phyloP scores from a whole-genome alignment of 2,888 invertebrate species.

The Flabesymbios commensalis region DNA sequence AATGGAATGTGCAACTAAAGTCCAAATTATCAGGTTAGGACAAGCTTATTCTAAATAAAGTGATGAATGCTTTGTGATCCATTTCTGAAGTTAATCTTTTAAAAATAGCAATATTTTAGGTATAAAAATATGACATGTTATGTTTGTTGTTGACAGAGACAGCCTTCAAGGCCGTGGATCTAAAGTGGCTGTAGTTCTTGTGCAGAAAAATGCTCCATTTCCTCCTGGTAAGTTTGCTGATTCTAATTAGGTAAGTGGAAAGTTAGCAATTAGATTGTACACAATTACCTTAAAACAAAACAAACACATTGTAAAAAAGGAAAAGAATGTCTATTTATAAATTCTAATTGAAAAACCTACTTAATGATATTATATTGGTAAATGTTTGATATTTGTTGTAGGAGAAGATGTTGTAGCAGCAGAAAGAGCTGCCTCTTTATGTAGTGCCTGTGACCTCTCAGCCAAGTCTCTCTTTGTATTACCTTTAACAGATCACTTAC shows the following conservation, averaged over 20 bases:
- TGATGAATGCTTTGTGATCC: neutral
- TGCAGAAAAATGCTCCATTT: constrained; percentile 76
- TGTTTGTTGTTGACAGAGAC: constrained; percentile 44
- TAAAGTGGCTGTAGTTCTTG: constrained; percentile 82
- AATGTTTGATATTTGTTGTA: constrained; percentile 7
- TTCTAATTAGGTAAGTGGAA: neutral
- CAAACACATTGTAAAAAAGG: no score
- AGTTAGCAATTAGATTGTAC: no score
- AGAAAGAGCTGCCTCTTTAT: constrained; percentile 87
- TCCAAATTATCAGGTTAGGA: constrained; percentile 69
- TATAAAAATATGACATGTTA: neutral
- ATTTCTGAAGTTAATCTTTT: neutral
- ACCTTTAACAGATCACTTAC: constrained; percentile 82
- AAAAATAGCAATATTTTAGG: neutral
- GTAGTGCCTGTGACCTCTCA: constrained; percentile 87
- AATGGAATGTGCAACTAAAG: constrained; percentile 87
- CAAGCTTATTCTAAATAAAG: neutral
- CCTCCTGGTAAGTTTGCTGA: constrained; percentile 64
- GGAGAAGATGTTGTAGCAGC: constrained; percentile 73
- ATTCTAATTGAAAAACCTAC: no score
- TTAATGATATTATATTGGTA: neutral
- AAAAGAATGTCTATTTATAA: no score
- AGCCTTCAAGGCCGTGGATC: constrained; percentile 60
- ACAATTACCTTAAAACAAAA: no score
- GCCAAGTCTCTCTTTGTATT: constrained; percentile 91